Evolutionary conservation across 2,113 vertebrate genomes (phyloP).

Genomic region (Oncorhynchus mykiss): DNA sequence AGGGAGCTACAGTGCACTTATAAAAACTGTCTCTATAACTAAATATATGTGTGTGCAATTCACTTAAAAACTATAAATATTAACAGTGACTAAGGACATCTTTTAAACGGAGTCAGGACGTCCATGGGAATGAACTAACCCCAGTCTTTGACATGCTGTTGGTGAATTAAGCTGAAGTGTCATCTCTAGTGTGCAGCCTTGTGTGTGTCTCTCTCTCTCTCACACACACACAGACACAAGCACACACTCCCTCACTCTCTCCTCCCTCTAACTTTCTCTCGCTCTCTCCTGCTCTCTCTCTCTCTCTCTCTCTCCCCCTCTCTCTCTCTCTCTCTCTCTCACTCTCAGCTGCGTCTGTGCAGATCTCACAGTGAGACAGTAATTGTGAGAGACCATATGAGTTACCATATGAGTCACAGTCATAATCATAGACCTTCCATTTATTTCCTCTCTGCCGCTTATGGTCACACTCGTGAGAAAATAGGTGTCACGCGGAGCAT

Average conservation of each 20-base stretch:
- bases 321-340: too few relatives aligned
- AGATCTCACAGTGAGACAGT: constrained; percentile 64
- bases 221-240: not conserved
- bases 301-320: too few relatives aligned
- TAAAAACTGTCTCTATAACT: constrained; percentile 14
- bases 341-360: constrained; percentile 30
- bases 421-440: constrained; percentile 59
- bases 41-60: constrained; percentile 6
- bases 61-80: constrained; percentile 37
- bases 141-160: constrained; percentile 8
- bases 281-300: too few relatives aligned
- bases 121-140: constrained; percentile 18
- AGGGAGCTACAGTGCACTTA: constrained; percentile 83
- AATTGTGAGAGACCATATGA: constrained; percentile 69
- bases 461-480: constrained; percentile 31
- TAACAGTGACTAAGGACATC: constrained; percentile 48
- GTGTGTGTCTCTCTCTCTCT: constrained; percentile 9
- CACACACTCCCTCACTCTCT: too few relatives aligned
- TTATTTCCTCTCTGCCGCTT: constrained; percentile 18
- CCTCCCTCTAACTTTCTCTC: too few relatives aligned
- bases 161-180: constrained; percentile 28
- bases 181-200: constrained; percentile 15
- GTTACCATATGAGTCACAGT: constrained; percentile 66
- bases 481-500: constrained; percentile 20
- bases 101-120: constrained; percentile 49